Base-by-base conservation (phyloP, 2,113 vertebrate genomes). In the Thunnus maccoyii region DNA sequence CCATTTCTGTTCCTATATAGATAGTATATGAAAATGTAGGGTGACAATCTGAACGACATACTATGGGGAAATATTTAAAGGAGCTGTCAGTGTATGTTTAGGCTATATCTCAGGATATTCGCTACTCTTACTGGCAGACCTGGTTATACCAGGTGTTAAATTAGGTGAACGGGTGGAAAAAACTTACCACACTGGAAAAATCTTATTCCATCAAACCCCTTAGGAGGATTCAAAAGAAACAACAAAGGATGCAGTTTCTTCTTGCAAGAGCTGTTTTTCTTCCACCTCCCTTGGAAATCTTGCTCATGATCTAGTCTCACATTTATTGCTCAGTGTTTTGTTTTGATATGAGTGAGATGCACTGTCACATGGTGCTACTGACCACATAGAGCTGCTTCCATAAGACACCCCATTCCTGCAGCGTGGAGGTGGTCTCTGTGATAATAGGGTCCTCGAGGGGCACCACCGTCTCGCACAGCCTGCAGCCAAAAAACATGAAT, bases 321-420 rank as follows among this genome's bases (percentile, higher is more conserved):
- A 60, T 76, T 62, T 86, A 87, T 69, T 83, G 56, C 55, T 80
- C 4, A 30, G 62, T 74, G 80, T 48, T 81, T 71, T 75, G 30
- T 86, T 80, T 73, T 52, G 15, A 63, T 55, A 70, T 65, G 30
- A 73, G n/a, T 11, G 67, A 56, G n/a, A 72, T 71, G 81, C 20
- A 14, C 25, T 63, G 18, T 47, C 32, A 72, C 62, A 46, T n/a
- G 52, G 16, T 50, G 71, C 22, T 12, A 93, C 93, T 96, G 93
- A 99, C 98, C 97, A 99, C 98, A 92, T 98, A 99, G 16, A 99
- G 96, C 91, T 99, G 97, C 86, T 99, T 99, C 98, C 98, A 99
- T 72, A 99, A 91, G 74, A 97, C 92, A 1, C 97, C 96, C 98
- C 98, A 99, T 95, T 99, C 98, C 93, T 99, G 97, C 75, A 99